Evolutionary conservation across 1,140 invertebrate species (phyloP).

Genomic region (Reticulitermes speratus): DNA sequence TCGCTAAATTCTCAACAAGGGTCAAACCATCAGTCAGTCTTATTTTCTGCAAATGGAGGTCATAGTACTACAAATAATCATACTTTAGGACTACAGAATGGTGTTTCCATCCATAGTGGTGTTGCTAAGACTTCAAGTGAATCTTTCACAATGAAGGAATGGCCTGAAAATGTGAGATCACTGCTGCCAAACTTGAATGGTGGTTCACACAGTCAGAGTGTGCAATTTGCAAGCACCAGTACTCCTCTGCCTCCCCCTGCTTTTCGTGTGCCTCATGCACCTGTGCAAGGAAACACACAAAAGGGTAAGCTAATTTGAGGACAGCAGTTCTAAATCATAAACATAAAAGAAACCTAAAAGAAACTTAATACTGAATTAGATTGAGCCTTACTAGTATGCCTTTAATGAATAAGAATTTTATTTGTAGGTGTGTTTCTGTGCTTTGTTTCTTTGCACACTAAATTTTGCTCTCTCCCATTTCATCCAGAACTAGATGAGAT

Average conservation of each 20-base stretch:
- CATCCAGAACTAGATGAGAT: no score
- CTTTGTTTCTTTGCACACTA: no score
- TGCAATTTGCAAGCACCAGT: conserved; percentile 45
- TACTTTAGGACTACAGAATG: conserved; percentile 38
- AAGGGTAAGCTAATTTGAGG: conserved; percentile 46
- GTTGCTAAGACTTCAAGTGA: conserved; percentile 28
- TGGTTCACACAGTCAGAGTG: conserved; percentile 43
- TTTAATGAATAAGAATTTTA: no score
- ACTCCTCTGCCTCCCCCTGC: conserved; percentile 21
- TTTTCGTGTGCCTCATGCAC: not conserved
- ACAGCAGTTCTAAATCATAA: no score
- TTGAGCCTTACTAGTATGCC: no score
- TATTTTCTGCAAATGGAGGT: conserved; percentile 17
- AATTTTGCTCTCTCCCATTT: no score
- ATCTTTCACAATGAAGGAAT: conserved; percentile 31
- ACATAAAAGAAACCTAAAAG: no score
- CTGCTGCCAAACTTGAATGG: conserved; percentile 47
- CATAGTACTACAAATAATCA: conserved; percentile 29
- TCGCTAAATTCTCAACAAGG: conserved; percentile 14
- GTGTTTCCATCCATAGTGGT: not conserved
- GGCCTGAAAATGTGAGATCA: conserved; percentile 49
- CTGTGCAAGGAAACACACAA: conserved; percentile 32
- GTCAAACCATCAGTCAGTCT: not conserved
- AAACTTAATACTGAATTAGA: no score
- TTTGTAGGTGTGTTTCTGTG: no score